Percentiles rank a stretch among this genome's conserved stretches.
These are phyloP conservation scores for Aurelia coerulea DNA, from an alignment of 30 jellyfish, hydroid and myxozoan species.

Conservation along the genomic window DNA sequence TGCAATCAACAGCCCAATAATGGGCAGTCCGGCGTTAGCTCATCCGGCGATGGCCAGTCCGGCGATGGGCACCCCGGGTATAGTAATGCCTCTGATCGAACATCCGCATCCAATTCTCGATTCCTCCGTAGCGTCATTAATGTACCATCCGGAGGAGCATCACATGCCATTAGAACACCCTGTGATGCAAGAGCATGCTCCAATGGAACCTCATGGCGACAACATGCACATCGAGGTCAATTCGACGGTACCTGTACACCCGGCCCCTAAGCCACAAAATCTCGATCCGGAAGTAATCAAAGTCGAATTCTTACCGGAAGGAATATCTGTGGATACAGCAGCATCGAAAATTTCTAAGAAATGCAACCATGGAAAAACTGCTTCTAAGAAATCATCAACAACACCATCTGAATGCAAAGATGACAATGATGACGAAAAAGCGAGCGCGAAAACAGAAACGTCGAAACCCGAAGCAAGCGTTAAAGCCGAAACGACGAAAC, in stretches of 20 bases:
- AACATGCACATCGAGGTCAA: conserved; percentile 64
- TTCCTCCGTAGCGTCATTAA: conserved; percentile 45
- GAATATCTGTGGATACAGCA: conserved; percentile 71
- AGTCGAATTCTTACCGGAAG: conserved; percentile 97
- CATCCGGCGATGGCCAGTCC: conserved; percentile 43
- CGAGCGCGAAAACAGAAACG: conserved; percentile 1
- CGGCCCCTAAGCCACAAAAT: conserved; percentile 69
- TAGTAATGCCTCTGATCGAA: conserved; percentile 28
- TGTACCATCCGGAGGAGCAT: conserved; percentile 51
- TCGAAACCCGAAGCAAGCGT: conserved; percentile 10
- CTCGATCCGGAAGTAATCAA: conserved; percentile 91
- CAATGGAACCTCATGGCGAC: conserved; percentile 27
- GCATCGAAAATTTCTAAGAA: conserved; percentile 58
- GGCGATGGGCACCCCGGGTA: conserved; percentile 8
- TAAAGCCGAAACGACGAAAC: not conserved
- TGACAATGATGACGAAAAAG: conserved; percentile 6
- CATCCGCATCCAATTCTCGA: conserved; percentile 66
- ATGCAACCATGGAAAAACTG: conserved; percentile 22
- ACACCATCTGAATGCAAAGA: conserved; percentile 37
- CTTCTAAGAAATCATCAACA: not conserved
- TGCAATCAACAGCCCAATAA: conserved; percentile 1
- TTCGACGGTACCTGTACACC: conserved; percentile 51
- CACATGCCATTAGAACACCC: conserved; percentile 53
- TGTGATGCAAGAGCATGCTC: not conserved
- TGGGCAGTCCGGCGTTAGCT: conserved; percentile 21